These are phyloP conservation scores for Rhinogobio ventralis DNA, from an alignment of 2,797 vertebrate species.

Conservation along the genomic window DNA sequence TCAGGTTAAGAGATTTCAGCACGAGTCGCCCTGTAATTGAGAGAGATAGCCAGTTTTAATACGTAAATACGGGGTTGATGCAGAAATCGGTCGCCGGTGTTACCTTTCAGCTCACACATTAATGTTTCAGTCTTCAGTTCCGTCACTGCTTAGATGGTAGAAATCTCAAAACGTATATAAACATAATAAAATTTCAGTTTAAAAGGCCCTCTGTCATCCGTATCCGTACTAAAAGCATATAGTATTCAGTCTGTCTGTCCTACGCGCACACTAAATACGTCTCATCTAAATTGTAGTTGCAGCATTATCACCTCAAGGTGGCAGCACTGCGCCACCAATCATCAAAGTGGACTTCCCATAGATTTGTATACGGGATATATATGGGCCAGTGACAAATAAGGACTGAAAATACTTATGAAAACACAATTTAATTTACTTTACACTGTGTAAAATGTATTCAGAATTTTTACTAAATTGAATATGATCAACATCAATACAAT, in stretches of 20 bases:
- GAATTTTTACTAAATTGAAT: neutral
- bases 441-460: neutral
- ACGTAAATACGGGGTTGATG: slow-evolving; percentile 21
- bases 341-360: neutral
- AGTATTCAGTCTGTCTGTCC: neutral
- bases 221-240: neutral
- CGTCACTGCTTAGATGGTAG: neutral
- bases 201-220: neutral
- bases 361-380: neutral
- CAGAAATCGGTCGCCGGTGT: neutral
- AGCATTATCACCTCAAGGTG: slow-evolving; percentile 19
- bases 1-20: neutral
- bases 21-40: neutral
- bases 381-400: neutral
- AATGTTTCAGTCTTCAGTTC: neutral
- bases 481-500: neutral
- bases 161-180: neutral
- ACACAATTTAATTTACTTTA: neutral
- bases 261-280: neutral
- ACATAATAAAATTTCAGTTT: neutral
- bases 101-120: slow-evolving; percentile 4
- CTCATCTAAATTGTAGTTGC: neutral
- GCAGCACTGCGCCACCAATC: slow-evolving; percentile 23
- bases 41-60: neutral
- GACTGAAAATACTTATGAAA: neutral